Percentiles rank a stretch among this genome's conserved stretches.
Conservation (phyloP, 2,797 vertebrate species). For the Danio kyathit region DNA sequence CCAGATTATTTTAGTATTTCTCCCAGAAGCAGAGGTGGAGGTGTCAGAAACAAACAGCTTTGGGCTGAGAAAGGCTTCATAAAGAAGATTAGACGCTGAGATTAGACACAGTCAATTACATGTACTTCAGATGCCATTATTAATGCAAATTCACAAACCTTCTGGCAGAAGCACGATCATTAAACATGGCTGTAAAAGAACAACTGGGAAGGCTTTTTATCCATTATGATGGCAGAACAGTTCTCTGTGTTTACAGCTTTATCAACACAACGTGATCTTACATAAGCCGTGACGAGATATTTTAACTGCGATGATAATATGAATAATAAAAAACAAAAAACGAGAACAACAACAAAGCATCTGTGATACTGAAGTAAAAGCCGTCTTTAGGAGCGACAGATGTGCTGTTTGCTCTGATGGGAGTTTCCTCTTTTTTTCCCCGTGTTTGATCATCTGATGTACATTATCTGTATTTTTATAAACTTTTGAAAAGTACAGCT, state of each 20-base stretch:
- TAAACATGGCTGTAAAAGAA: neutral
- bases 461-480: neutral
- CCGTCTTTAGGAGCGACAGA: constrained; percentile 11
- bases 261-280: neutral
- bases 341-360: neutral
- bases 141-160: constrained; percentile 21
- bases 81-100: constrained; percentile 4
- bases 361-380: neutral
- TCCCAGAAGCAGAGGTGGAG: constrained; percentile 1
- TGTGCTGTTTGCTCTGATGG: constrained; percentile 8
- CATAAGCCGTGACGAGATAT: constrained; percentile 1
- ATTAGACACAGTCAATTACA: constrained; percentile 38
- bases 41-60: constrained; percentile 5
- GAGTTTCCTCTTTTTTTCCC: neutral
- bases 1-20: neutral
- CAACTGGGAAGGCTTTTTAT: neutral
- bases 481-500: neutral
- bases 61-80: neutral
- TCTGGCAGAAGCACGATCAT: neutral
- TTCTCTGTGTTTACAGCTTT: neutral
- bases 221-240: neutral
- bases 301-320: neutral
- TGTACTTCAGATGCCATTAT: constrained; percentile 16
- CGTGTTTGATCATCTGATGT: neutral
- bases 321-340: neutral